These are phyloP conservation scores for Orthosia incerta DNA, from an alignment of 2,888 invertebrate genomes.

Conservation along the genomic window DNA sequence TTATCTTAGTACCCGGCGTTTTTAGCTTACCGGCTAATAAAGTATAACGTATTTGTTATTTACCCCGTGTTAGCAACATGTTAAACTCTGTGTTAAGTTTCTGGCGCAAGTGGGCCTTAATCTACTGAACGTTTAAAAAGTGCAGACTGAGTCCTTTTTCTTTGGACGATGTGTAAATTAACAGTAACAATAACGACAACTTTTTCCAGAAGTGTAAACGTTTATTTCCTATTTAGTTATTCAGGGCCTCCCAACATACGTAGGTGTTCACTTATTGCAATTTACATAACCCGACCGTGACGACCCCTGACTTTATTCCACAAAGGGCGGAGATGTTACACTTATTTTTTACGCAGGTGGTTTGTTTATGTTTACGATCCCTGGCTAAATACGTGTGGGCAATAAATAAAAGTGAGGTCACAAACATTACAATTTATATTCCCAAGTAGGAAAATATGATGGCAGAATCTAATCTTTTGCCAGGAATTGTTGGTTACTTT, in stretches of 20 bases:
- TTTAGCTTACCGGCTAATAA: too few relatives aligned
- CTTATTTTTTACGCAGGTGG: constrained; percentile 55
- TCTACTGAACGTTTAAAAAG: too few relatives aligned
- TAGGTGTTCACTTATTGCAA: constrained; percentile 52
- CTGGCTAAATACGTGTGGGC: constrained; percentile 32
- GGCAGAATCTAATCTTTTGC: neutral
- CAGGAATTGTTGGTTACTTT: neutral
- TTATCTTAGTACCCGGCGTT: too few relatives aligned
- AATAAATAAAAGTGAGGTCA: constrained; percentile 43
- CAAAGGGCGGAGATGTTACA: constrained; percentile 33
- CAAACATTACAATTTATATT: constrained; percentile 8
- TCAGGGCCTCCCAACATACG: constrained; percentile 23
- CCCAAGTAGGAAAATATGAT: neutral
- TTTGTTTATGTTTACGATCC: constrained; percentile 54
- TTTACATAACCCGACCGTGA: constrained; percentile 49
- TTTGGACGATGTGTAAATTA: neutral
- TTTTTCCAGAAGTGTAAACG: constrained; percentile 20
- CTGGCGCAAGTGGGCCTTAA: too few relatives aligned
- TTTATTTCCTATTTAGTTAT: constrained; percentile 43
- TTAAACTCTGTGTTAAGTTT: too few relatives aligned
- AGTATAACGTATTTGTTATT: too few relatives aligned
- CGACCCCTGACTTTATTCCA: constrained; percentile 38
- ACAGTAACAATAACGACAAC: neutral
- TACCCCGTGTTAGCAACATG: too few relatives aligned
- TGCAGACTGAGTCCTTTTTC: neutral